Evolutionary conservation across 2,113 vertebrate genomes (phyloP).

Genomic region (Halichoerus grypus): DNA sequence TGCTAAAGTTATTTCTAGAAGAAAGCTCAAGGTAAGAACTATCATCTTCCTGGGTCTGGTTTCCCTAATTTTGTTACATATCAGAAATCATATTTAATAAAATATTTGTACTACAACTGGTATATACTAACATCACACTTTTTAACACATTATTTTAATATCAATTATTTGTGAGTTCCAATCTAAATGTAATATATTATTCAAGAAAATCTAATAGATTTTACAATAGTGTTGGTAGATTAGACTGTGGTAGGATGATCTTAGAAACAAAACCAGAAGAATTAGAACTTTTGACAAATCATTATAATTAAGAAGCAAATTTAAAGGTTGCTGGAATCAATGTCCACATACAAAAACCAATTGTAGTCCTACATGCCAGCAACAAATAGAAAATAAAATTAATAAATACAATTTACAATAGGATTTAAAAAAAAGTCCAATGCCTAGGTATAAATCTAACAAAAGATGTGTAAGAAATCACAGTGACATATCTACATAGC

Average conservation of each 20-base stretch:
- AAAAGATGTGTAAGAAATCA: background rate
- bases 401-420: background rate
- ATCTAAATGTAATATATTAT: background rate
- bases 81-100: background rate
- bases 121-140: background rate
- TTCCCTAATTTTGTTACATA: background rate
- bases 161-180: background rate
- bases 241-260: background rate
- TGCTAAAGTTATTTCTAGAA: background rate
- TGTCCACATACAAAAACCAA: background rate
- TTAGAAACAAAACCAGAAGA: background rate
- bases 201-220: background rate
- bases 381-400: background rate
- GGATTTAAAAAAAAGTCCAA: background rate
- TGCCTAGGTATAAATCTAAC: background rate
- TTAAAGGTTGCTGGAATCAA: background rate
- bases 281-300: background rate
- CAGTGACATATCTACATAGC: background rate
- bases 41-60: background rate
- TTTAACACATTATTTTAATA: background rate
- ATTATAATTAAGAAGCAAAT: constrained; percentile 31
- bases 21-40: background rate
- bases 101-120: background rate
- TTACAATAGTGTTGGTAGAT: background rate
- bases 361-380: background rate